These are phyloP conservation scores for Chydorus sphaericus DNA, from an alignment of 2,888 invertebrate species.

Conservation along the genomic window DNA sequence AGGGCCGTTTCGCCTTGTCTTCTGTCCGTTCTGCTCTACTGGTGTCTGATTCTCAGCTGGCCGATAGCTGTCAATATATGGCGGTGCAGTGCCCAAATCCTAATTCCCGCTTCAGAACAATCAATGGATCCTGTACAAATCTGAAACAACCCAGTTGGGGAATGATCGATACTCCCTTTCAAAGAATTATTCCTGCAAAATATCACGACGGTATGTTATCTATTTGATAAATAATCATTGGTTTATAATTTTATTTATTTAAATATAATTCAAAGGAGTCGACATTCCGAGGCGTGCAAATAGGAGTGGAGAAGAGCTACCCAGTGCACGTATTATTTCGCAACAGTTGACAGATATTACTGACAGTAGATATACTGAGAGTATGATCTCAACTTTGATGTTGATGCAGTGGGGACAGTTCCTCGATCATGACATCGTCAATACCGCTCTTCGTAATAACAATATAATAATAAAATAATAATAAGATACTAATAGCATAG, in stretches of 20 bases:
- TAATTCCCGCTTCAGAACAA: constrained; percentile 25
- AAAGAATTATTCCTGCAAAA: constrained; percentile 30
- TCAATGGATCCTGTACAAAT: constrained; percentile 32
- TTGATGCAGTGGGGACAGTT: constrained; percentile 23
- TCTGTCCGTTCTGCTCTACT: too few species aligned
- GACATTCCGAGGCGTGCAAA: constrained; percentile 19
- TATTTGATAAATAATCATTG: too few species aligned
- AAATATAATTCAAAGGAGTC: constrained; percentile 18
- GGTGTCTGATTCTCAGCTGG: too few species aligned
- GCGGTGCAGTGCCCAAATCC: constrained; percentile 22
- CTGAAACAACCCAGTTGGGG: constrained; percentile 30
- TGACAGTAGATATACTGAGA: constrained; percentile 12
- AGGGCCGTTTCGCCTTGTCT: constrained; percentile 28
- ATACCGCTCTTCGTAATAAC: too few species aligned
- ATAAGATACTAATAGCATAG: too few species aligned
- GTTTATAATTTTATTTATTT: too few species aligned
- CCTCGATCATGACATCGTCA: constrained; percentile 23
- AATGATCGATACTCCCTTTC: constrained; percentile 28
- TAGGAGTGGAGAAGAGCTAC: constrained; percentile 21
- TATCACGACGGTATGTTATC: constrained; percentile 29
- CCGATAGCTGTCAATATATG: too few species aligned
- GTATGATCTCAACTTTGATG: constrained; percentile 12
- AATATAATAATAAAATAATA: too few species aligned
- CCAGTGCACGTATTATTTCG: constrained; percentile 22
- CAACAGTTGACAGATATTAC: constrained; percentile 14